Percentiles rank a stretch among this genome's conserved stretches.
Evolutionary conservation across 2,888 invertebrate species (phyloP).

Genomic region (Scaptodrosophila latifasciaeformis): DNA sequence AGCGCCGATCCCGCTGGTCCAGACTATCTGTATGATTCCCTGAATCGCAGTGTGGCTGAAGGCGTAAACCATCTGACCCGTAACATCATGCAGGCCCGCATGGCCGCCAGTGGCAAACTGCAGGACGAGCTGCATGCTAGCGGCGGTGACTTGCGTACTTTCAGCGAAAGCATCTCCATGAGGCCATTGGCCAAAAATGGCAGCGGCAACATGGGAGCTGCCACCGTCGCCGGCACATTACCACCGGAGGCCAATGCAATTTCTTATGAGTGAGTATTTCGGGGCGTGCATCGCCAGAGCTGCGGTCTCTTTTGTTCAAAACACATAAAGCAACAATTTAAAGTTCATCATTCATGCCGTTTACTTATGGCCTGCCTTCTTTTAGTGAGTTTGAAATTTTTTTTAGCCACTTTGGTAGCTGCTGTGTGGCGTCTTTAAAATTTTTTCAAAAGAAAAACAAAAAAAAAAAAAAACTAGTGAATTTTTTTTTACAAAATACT

Average conservation of each 20-base stretch:
- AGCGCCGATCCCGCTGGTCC: slow-evolving; percentile 38
- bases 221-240: slow-evolving; percentile 43
- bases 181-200: slow-evolving; percentile 70
- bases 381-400: slow-evolving; percentile 51
- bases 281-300: slow-evolving; percentile 4
- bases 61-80: slow-evolving; percentile 74
- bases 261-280: slow-evolving; percentile 71
- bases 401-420: slow-evolving; percentile 1
- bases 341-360: slow-evolving; percentile 17
- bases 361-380: slow-evolving; percentile 57
- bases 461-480: background rate
- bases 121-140: slow-evolving; percentile 54
- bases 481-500: background rate
- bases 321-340: background rate
- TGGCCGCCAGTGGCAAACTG: slow-evolving; percentile 54
- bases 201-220: slow-evolving; percentile 35
- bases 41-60: slow-evolving; percentile 71
- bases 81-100: slow-evolving; percentile 70
- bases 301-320: slow-evolving; percentile 9
- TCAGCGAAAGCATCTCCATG: slow-evolving; percentile 85
- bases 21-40: slow-evolving; percentile 64
- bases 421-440: no score
- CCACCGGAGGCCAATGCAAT: slow-evolving; percentile 58
- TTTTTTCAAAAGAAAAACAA: background rate
- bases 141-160: slow-evolving; percentile 68